phyloP scores from a whole-genome alignment of 2,888 invertebrate species.

The Hemaris fuciformis region DNA sequence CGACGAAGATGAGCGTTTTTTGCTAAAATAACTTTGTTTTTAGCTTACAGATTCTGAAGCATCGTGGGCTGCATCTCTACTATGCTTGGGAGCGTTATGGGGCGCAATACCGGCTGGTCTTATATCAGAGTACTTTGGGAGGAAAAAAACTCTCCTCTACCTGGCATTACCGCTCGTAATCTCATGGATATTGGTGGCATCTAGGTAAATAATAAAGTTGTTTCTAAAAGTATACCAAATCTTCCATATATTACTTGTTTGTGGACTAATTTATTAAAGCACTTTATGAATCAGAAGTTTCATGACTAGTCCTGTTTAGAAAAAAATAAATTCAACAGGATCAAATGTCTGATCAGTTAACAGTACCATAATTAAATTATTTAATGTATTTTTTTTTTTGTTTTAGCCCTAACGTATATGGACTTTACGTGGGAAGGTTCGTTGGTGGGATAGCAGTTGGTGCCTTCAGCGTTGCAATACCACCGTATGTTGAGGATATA shows the following conservation, averaged over 20 bases:
- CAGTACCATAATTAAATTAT: no score
- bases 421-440: constrained; percentile 79
- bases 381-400: no score
- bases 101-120: constrained; percentile 81
- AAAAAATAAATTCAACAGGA: no score
- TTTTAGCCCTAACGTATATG: constrained; percentile 70
- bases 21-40: not conserved
- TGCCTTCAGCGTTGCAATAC: constrained; percentile 83
- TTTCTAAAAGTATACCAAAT: not conserved
- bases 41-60: constrained; percentile 58
- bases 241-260: not conserved
- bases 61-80: constrained; percentile 80
- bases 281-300: no score
- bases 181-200: constrained; percentile 81
- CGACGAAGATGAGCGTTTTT: not conserved
- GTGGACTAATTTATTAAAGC: no score
- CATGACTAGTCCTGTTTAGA: no score
- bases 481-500: constrained; percentile 85
- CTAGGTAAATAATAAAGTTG: constrained; percentile 58
- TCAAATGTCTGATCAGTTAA: no score
- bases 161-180: constrained; percentile 76
- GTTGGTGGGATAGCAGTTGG: constrained; percentile 84
- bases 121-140: constrained; percentile 77
- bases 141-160: constrained; percentile 78
- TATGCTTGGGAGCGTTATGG: constrained; percentile 78